Evolutionary conservation across 2,888 invertebrate genomes (phyloP), one percentile per base, ranked within the genome.

Genomic region (Ormyrus labotus): DNA sequence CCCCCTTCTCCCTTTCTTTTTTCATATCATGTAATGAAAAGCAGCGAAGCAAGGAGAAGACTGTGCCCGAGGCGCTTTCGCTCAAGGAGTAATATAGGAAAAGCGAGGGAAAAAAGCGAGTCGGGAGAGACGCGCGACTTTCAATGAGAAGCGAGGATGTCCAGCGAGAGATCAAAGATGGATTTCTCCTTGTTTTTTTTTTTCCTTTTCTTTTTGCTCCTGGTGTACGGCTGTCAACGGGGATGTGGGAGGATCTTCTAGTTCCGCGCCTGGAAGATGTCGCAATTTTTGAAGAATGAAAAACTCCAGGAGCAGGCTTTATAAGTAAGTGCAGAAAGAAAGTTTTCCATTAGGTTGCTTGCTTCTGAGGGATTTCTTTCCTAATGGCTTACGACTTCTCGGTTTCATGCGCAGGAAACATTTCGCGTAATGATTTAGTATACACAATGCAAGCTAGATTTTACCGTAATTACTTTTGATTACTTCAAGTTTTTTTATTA

Each of bases 11-110:
- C 34, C 34, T n/a, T 48, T 50, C 61, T 55, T 75, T 77, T 11
- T 65, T 68, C 83, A 78, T 68, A 57, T 69, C 65, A 57, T 67
- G 70, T 79, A 81, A 83, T 83, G 82, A 83, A 83, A 83, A 83
- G 72, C 81, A 63, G 65, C 73, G 65, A 60, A 64, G 50, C 51
- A 47, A 50, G 71, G 55, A 67, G 69, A 80, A 74, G 71, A 82
- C 74, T 34, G 51, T 72, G 80, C 80, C 80, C 75, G 65, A 73
- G 57, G 69, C 11, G 45, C n/a, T 11, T 5, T 48, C 73, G 13
- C n/a, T 48, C 11, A 55, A 6, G 5, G 19, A 78, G 57, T 78
- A 78, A 78, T 72, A 69, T 63, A 57, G 61, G 57, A 68, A 48
- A 48, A 77, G 65, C 68, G 48, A 53, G 63, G 57, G 19, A 53